Percentiles rank a stretch among this genome's conserved stretches.
Conservation (phyloP, 2,797 vertebrate species). For the Merluccius polli region DNA sequence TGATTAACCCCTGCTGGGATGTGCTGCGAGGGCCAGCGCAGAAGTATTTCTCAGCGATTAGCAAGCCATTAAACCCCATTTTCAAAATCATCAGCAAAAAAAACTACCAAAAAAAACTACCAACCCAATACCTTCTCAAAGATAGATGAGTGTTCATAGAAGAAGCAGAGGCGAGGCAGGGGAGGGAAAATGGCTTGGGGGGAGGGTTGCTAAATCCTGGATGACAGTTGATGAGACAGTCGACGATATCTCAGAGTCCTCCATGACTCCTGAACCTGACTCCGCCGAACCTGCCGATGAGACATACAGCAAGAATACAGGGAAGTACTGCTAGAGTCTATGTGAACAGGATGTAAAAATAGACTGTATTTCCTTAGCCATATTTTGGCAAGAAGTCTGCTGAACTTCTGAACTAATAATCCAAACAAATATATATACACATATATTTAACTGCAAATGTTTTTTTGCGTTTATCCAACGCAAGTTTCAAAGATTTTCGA, state of each 20-base stretch:
- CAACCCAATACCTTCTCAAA: not conserved
- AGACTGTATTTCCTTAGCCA: too few species aligned
- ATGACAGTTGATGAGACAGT: not conserved
- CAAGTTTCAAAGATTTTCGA: not conserved
- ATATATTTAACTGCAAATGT: not conserved
- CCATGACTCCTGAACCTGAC: not conserved
- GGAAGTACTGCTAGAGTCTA: not conserved
- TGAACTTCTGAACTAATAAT: too few species aligned
- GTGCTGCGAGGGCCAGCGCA: not conserved
- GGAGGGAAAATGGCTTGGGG: not conserved
- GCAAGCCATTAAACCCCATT: not conserved
- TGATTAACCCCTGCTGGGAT: not conserved
- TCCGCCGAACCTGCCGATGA: not conserved
- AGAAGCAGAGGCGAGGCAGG: not conserved
- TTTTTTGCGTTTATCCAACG: not conserved
- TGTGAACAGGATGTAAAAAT: too few species aligned
- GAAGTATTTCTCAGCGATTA: not conserved
- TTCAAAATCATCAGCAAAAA: not conserved
- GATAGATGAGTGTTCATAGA: not conserved
- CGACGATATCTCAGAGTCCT: not conserved
- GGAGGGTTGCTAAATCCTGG: not conserved
- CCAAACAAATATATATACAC: too few species aligned
- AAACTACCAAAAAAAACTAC: not conserved
- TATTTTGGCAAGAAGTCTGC: not conserved
- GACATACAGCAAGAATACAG: not conserved